These are phyloP conservation scores for Drosophila navojoa DNA, from an alignment of 1,140 invertebrate genomes.

Conservation along the genomic window DNA sequence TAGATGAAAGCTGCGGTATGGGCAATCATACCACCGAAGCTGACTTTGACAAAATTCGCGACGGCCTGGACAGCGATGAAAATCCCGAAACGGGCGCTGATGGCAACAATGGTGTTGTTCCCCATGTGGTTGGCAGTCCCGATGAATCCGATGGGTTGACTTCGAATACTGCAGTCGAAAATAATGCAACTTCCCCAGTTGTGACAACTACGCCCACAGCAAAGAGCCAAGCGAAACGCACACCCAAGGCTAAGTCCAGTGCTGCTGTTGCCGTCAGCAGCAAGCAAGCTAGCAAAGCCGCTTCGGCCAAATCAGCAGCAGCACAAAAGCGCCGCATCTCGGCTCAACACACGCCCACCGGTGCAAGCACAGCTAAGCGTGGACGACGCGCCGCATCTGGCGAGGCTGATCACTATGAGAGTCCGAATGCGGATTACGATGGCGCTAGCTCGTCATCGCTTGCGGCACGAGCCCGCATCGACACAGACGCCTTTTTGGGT, in stretches of 20 bases:
- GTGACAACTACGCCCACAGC: conserved; percentile 51
- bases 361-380: conserved; percentile 47
- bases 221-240: conserved; percentile 61
- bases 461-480: conserved; percentile 50
- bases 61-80: conserved; percentile 85
- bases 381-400: conserved; percentile 51
- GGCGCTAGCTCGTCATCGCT: conserved; percentile 58
- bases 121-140: conserved; percentile 70
- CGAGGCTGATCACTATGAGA: conserved; percentile 30
- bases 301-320: conserved; percentile 64
- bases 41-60: conserved; percentile 89
- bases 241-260: conserved; percentile 75
- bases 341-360: conserved; percentile 59
- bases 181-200: conserved; percentile 42
- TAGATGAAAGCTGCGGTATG: conserved; percentile 65
- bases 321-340: conserved; percentile 72
- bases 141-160: conserved; percentile 50
- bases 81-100: conserved; percentile 75
- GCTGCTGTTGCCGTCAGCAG: conserved; percentile 51
- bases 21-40: conserved; percentile 84
- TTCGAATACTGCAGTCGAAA: conserved; percentile 22
- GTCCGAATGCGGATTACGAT: conserved; percentile 40
- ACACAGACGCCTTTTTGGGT: conserved; percentile 56
- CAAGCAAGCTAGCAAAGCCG: conserved; percentile 54
- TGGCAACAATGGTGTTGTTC: conserved; percentile 65